Percentiles rank a stretch among this genome's conserved stretches.
phyloP scores from a whole-genome alignment of 2,888 invertebrate genomes.

The Formica aserva region DNA sequence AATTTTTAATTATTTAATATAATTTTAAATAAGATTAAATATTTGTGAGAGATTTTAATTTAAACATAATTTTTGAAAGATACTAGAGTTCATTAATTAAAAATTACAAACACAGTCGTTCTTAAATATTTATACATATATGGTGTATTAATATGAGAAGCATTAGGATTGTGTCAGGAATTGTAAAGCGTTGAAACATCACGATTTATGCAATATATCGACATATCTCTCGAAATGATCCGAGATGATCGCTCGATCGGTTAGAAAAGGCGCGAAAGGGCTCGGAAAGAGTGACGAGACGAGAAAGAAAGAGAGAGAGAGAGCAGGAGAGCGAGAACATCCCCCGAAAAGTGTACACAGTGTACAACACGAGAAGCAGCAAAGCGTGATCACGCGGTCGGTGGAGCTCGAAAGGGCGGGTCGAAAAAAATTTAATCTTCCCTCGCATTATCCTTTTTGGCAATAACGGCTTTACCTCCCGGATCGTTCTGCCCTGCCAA shows the following conservation, averaged over 20 bases:
- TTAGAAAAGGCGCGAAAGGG: background rate
- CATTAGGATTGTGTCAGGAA: background rate
- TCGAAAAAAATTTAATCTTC: conserved; percentile 81
- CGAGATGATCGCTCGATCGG: conserved; percentile 1
- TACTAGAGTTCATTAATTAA: background rate
- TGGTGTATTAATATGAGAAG: background rate
- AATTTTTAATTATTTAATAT: background rate
- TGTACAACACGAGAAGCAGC: conserved; percentile 64
- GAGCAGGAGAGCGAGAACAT: conserved; percentile 25
- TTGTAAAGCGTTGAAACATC: background rate
- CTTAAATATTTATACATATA: background rate
- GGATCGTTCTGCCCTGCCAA: conserved; percentile 61
- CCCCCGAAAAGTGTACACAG: conserved; percentile 64
- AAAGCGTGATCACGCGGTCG: conserved; percentile 69
- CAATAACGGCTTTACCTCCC: conserved; percentile 76
- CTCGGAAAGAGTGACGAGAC: conserved; percentile 15
- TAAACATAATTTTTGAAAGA: background rate
- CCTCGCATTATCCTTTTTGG: conserved; percentile 81
- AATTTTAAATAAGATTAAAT: background rate
- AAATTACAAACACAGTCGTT: background rate
- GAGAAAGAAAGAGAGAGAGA: conserved; percentile 22
- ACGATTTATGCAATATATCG: background rate
- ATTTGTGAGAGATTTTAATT: background rate
- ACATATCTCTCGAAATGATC: background rate
- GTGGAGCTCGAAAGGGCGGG: conserved; percentile 61